phyloP scores from a whole-genome alignment of 2,113 vertebrate genomes.

The Taurulus bubalis region DNA sequence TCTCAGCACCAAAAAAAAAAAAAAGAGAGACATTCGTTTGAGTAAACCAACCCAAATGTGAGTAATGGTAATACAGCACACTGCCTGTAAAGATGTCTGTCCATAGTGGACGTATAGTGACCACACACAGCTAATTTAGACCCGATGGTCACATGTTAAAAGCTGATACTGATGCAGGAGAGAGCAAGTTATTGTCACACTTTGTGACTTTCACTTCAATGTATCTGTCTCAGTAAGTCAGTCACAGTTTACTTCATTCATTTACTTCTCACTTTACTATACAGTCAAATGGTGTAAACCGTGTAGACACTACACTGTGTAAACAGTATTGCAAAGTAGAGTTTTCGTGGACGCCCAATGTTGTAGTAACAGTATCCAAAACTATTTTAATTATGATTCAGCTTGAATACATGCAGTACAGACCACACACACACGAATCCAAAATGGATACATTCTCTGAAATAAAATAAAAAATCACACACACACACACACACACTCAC shows the following conservation, averaged over 20 bases:
- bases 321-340: no score
- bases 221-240: no score
- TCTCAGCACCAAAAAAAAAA: no score
- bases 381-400: background rate
- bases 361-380: background rate
- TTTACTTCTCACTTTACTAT: no score
- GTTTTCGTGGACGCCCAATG: no score
- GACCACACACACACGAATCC: slow-evolving; percentile 1
- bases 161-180: no score
- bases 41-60: background rate
- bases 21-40: background rate
- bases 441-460: background rate
- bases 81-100: background rate
- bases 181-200: no score
- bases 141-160: background rate
- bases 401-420: background rate
- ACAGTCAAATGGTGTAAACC: no score
- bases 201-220: no score
- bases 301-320: no score
- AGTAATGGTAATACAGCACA: background rate
- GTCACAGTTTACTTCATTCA: no score
- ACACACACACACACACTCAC: slow-evolving; percentile 12
- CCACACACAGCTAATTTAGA: background rate
- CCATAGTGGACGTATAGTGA: background rate
- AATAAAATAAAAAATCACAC: slow-evolving; percentile 14